These are phyloP conservation scores for Napeogenes sylphis DNA, from an alignment of 2,888 invertebrate species.

Conservation along the genomic window DNA sequence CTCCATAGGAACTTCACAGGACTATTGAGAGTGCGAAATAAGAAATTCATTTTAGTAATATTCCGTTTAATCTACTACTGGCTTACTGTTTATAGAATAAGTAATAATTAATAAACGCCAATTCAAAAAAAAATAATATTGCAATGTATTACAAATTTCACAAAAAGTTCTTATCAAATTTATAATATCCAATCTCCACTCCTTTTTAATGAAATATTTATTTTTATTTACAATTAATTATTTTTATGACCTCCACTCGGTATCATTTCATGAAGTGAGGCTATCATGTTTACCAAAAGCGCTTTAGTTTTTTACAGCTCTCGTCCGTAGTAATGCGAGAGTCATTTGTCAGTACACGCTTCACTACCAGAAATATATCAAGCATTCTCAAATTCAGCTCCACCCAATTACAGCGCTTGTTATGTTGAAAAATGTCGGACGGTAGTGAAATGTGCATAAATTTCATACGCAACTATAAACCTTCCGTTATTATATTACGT, in stretches of 20 bases:
- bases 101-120: background rate
- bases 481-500: conserved; percentile 19
- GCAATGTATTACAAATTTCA: background rate
- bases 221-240: background rate
- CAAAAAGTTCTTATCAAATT: background rate
- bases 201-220: background rate
- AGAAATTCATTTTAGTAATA: background rate
- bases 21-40: conserved; percentile 12
- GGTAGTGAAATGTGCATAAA: conserved; percentile 41
- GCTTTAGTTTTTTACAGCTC: conserved; percentile 22
- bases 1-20: conserved; percentile 9
- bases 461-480: conserved; percentile 31
- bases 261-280: background rate
- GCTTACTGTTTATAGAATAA: background rate
- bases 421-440: conserved; percentile 60
- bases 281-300: conserved; percentile 9
- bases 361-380: conserved; percentile 42
- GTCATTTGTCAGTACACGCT: conserved; percentile 37
- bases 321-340: conserved; percentile 30
- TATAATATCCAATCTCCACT: too few relatives aligned
- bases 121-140: background rate
- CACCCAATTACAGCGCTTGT: conserved; percentile 65
- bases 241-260: background rate
- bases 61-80: background rate
- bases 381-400: conserved; percentile 55